phyloP scores from a whole-genome alignment of 1,140 invertebrate species.

The Periplaneta americana region DNA sequence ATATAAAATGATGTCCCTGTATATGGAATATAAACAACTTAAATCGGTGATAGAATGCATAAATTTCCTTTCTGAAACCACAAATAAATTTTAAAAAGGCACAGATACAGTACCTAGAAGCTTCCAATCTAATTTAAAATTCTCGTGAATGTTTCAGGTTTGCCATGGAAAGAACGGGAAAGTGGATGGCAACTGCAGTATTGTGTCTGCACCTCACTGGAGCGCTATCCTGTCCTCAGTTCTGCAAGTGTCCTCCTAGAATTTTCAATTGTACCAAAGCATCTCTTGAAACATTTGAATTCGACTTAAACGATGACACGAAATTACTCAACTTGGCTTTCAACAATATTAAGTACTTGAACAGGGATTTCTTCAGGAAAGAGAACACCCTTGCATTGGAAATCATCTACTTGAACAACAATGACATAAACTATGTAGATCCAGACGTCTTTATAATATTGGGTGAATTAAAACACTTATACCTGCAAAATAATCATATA shows the following conservation, averaged over 20 bases:
- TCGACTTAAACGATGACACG: neutral
- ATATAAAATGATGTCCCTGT: too few relatives aligned
- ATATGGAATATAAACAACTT: too few relatives aligned
- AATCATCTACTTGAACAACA: neutral
- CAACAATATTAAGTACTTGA: neutral
- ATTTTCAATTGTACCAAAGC: neutral
- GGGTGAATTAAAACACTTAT: neutral
- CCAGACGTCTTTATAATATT: neutral
- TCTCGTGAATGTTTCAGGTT: neutral
- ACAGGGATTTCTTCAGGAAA: neutral
- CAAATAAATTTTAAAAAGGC: too few relatives aligned
- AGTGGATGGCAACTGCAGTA: neutral
- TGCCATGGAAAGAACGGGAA: neutral
- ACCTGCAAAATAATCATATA: neutral
- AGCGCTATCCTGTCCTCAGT: neutral
- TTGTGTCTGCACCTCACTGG: neutral
- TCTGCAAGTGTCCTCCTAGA: neutral
- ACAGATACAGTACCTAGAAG: too few relatives aligned
- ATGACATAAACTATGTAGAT: neutral
- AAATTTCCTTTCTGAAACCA: too few relatives aligned
- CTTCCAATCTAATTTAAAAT: neutral
- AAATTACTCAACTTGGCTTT: neutral
- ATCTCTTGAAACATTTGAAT: neutral
- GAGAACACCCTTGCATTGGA: neutral
- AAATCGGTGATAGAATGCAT: too few relatives aligned